Base-by-base conservation (phyloP, 1,140 invertebrate species). In the Drosophila ercepeae region DNA sequence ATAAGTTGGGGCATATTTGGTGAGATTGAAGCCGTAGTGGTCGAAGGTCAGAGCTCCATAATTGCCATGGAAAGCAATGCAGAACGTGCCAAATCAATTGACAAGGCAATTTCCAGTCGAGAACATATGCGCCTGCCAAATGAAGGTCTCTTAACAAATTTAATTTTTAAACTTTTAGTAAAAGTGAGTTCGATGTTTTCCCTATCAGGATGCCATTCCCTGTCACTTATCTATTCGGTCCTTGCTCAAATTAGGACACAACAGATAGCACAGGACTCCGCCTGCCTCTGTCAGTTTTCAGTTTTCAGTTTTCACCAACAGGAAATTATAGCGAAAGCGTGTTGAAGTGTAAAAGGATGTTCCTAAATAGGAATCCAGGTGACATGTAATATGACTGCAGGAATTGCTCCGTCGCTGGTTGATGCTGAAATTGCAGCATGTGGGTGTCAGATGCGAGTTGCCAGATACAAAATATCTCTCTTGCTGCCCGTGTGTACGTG, bases 311-410 rank as follows among this genome's bases (percentile, higher is more conserved):
- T 44, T 52, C 44, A 1, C 39, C 55, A 54, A 86, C 81, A 73
- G 81, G 81, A 84, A 84, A 86, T 86, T 84, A 73, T 76, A 84
- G 63, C 63, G 57, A 81, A 79, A 86, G 76, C 81, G 76, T 86
- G 81, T 84, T 84, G 81, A 79, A 72, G 76, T 76, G 76, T 61
- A 54, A 76, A 79, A 86, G 81, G 81, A 86, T 86, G 81, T 69
- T 42, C 36, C 61, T 64, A 61, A 51, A 68, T 60, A 32, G 63
- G 27, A 41, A 27, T 52, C 54, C 36, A 57, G 41, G 45, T 67
- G 75, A 84, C 81, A 81, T 81, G 81, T 76, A 86, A 81, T 79
- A 84, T 86, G 81, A 84, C 72, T 73, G 67, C 72, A 64, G 79
- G 63, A 78, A 81, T 81, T 67, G 73, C 78, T 57, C 48, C 32